A percentile compares a stretch with the other conserved stretches of the same genome.
phyloP scores from a whole-genome alignment of 2,888 invertebrate genomes.

The Eudemis profundana region DNA sequence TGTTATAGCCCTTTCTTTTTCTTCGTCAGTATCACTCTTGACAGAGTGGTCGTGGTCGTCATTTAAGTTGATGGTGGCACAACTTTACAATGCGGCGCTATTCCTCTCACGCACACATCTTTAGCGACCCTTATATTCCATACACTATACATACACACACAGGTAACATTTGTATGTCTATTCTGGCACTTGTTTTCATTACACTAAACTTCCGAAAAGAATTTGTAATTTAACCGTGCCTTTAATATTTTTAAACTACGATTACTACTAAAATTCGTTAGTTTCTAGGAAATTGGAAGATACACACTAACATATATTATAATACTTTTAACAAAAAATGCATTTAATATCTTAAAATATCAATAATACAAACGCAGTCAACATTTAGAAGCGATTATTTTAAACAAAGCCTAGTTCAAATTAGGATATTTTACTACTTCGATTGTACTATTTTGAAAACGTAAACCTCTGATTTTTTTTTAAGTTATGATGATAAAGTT shows the following conservation, averaged over 20 bases:
- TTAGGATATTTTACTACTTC: not conserved
- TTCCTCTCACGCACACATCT: too few species aligned
- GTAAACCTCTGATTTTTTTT: not conserved
- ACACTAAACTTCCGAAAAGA: not conserved
- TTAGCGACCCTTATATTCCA: too few species aligned
- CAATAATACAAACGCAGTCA: constrained; percentile 12
- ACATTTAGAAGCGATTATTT: constrained; percentile 13
- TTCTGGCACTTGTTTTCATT: too few species aligned
- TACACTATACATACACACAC: too few species aligned
- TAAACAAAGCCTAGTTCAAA: not conserved
- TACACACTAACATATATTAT: constrained; percentile 28
- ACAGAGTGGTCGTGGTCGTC: too few species aligned
- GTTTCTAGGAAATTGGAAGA: constrained; percentile 29
- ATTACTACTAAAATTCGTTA: constrained; percentile 25
- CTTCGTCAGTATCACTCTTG: too few species aligned
- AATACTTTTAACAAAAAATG: constrained; percentile 35
- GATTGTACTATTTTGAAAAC: not conserved
- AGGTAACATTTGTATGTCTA: too few species aligned
- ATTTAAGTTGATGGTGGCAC: too few species aligned
- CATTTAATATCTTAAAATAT: constrained; percentile 9
- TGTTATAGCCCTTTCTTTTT: too few species aligned
- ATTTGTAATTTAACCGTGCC: not conserved
- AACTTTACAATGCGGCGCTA: too few species aligned
- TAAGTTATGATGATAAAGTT: not conserved
- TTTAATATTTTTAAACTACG: constrained; percentile 13